Evolutionary conservation across 2,113 vertebrate species (phyloP), one percentile per base, ranked within the genome.

Genomic region (Anarhynchus alexandrinus): DNA sequence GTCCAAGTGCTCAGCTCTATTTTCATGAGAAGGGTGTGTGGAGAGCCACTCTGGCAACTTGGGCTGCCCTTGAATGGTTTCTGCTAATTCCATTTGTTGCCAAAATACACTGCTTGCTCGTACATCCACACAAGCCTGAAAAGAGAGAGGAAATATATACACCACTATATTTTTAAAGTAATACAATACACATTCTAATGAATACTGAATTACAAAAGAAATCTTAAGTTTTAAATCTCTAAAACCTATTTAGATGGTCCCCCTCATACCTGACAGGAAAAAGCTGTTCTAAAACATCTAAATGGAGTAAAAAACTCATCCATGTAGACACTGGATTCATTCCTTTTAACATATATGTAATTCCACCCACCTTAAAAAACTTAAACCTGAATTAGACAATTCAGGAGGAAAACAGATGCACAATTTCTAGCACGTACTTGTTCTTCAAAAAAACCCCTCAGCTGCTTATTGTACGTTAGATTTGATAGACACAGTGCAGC

Each of bases 21-120:
- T 99, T 57, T 96, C 99, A 88, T 99, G 99, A 12, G 99, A 99
- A 10, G 99, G 99, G 88, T 99, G 99, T 15, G 99, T 99, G 86
- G 99, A 99, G 54, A 99, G 97, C 99, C 99, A 99, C 96, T 99
- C 99, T 0, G 99, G 99, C 40, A 98, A 7, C 76, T 76, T 98
- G 36, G 97, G 97, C 42, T 98, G 97, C 29, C 98, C 98, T 7
- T 73, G 94, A 42, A 99, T 89, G 69, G 61, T 93, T 38, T 99
- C 98, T 73, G 83, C 88, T 66, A 99, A 65, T 70, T 99, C 99
- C 99, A 99, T 99, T 95, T 99, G 98, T 94, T 99, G 98, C 99
- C 99, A 99, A 96, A 99, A 99, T 11, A 99, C 99, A 0, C 98
- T 98, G 80, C 98, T 99, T 30, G 99, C 98, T 97, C 99, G 97